A percentile compares a stretch with the other conserved stretches of the same genome.
Evolutionary conservation across 2,888 invertebrate species (phyloP).

Genomic region (Sinotaia quadrata): DNA sequence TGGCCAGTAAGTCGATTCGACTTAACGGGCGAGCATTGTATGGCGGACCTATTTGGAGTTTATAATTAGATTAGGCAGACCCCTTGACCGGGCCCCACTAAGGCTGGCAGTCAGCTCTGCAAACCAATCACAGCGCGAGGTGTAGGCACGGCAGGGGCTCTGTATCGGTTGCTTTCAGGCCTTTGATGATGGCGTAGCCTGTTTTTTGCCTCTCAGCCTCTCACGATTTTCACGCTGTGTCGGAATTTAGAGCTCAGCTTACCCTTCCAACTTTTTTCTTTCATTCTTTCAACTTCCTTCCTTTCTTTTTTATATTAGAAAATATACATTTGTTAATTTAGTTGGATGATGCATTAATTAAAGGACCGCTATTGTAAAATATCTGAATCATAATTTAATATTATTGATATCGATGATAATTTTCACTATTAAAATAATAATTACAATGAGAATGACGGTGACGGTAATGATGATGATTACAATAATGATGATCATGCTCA

Average conservation of each 20-base stretch:
- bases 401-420: too few relatives aligned
- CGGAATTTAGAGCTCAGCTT: constrained; percentile 1
- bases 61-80: constrained; percentile 33
- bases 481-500: too few relatives aligned
- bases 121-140: constrained; percentile 29
- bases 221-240: not conserved
- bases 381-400: too few relatives aligned
- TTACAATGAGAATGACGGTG: too few relatives aligned
- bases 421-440: too few relatives aligned
- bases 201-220: constrained; percentile 14
- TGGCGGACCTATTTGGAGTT: constrained; percentile 36
- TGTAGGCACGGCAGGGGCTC: constrained; percentile 23
- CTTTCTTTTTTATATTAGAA: too few relatives aligned
- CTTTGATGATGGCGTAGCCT: constrained; percentile 18
- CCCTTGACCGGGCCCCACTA: constrained; percentile 32
- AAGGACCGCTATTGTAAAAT: too few relatives aligned
- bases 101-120: constrained; percentile 21
- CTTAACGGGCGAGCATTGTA: constrained; percentile 18
- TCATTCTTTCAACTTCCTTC: not conserved
- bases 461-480: too few relatives aligned
- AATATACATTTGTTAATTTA: too few relatives aligned
- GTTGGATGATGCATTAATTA: too few relatives aligned
- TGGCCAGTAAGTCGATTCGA: too few relatives aligned
- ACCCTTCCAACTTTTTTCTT: not conserved
- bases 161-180: constrained; percentile 26